These are phyloP conservation scores for Leptopilina boulardi DNA, from an alignment of 1,140 invertebrate genomes.

Conservation along the genomic window DNA sequence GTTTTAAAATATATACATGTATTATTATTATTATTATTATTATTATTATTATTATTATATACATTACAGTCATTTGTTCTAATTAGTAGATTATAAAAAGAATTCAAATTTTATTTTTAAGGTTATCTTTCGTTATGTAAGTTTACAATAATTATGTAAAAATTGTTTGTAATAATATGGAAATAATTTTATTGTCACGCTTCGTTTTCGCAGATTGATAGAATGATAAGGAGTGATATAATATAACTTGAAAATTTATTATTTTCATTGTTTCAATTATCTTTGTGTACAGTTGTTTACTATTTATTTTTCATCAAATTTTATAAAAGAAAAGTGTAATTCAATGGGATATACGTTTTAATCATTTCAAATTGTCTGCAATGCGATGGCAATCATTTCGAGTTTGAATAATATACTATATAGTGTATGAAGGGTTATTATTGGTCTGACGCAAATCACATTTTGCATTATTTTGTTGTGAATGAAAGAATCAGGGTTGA, in stretches of 20 bases:
- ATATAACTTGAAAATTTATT: not conserved
- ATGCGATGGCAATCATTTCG: not conserved
- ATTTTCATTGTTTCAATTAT: not conserved
- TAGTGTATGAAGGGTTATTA: not conserved
- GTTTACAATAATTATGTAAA: no score
- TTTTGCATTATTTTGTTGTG: not conserved
- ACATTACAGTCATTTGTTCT: no score
- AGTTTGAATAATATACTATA: not conserved
- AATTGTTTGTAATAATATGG: no score
- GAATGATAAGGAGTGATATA: no score
- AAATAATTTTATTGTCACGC: no score
- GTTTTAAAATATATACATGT: no score
- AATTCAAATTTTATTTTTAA: no score
- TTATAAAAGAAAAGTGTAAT: not conserved
- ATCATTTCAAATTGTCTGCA: not conserved
- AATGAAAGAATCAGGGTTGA: not conserved
- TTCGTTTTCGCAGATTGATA: no score
- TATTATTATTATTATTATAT: no score
- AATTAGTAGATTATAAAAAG: no score
- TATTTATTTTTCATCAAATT: not conserved
- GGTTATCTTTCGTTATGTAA: no score
- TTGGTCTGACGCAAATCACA: not conserved
- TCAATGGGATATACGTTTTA: not conserved
- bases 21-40: no score
- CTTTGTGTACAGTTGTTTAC: not conserved